phyloP scores from a whole-genome alignment of 2,797 vertebrate genomes.

The Micropoecilia bifurca region DNA sequence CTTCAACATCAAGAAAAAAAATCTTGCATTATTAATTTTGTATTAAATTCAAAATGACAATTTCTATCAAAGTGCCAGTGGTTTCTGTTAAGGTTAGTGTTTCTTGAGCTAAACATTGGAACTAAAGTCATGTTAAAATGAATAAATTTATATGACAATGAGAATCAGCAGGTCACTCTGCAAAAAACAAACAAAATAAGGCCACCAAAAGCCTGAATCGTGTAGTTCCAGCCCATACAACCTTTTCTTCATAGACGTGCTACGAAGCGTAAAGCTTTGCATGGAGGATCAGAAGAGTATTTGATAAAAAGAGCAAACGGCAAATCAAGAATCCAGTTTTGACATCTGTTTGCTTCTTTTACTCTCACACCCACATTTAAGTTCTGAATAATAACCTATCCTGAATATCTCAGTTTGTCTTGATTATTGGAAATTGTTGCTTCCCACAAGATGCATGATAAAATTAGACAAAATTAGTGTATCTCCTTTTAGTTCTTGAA shows the following conservation, averaged over 20 bases:
- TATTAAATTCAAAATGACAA: neutral
- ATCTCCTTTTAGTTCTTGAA: neutral
- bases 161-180: neutral
- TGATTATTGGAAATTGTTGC: neutral
- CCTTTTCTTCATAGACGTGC: neutral
- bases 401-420: slow-evolving; percentile 1
- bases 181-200: neutral
- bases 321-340: neutral
- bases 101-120: neutral
- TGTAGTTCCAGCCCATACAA: neutral
- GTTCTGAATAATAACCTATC: slow-evolving; percentile 1
- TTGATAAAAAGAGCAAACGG: neutral
- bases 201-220: neutral
- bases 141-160: neutral
- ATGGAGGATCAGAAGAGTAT: neutral
- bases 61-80: neutral
- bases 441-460: neutral
- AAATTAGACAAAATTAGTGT: neutral
- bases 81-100: neutral
- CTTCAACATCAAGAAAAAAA: neutral
- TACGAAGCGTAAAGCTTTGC: neutral
- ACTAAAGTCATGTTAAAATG: neutral
- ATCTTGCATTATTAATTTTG: neutral
- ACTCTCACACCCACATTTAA: neutral
- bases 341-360: slow-evolving; percentile 29